Base-by-base conservation (phyloP, 2,888 invertebrate species). In the Melanchra persicariae region DNA sequence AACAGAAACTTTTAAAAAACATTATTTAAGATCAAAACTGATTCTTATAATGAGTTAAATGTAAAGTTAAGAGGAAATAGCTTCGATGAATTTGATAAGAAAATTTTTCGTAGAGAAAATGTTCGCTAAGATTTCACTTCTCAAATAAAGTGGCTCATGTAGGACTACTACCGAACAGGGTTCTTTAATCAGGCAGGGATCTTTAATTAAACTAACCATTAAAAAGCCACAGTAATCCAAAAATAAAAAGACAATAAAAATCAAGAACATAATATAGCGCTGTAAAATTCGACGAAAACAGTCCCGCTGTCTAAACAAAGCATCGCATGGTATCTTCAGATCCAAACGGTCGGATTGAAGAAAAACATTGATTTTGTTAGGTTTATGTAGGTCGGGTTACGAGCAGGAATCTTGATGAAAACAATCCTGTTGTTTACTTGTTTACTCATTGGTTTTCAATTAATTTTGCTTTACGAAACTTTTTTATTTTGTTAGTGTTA, bases 361-460 rank as follows among this genome's bases (percentile, higher is more conserved):
- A 64, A 79, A 70, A 79, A 77, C 82, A 82, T 71, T 72, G 72
- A 67, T 77, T 70, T 71, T 63, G 40, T 67, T 19, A 54, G 62
- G 51, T 63, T 63, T 63, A 64, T 64, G 63, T 77, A 59, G 82
- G 34, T 66, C 65, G 65, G 54, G 51, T 77, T 70, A 82, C 67
- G 30, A 47, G 34, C 52, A 70, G 52, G 54, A 51, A 68, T 78
- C 24, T 61, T 64, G 43, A 77, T 78, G 51, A 73, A 71, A 77
- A 67, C 49, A 77, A 78, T 54, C 17, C 30, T 37, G 30, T 49
- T 49, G 67, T 82, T 70, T 52, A 60, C 34, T 17, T 59, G 26
- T 54, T 52, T 54, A 58, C 15, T 67, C 37, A 61, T 76, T 60
- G 45, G 26, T 58, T 58, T 75, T 34, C 22, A 60, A 66, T 79